Evolutionary conservation across 2,113 vertebrate genomes (phyloP).

Genomic region (Muntiacus muntjak): DNA sequence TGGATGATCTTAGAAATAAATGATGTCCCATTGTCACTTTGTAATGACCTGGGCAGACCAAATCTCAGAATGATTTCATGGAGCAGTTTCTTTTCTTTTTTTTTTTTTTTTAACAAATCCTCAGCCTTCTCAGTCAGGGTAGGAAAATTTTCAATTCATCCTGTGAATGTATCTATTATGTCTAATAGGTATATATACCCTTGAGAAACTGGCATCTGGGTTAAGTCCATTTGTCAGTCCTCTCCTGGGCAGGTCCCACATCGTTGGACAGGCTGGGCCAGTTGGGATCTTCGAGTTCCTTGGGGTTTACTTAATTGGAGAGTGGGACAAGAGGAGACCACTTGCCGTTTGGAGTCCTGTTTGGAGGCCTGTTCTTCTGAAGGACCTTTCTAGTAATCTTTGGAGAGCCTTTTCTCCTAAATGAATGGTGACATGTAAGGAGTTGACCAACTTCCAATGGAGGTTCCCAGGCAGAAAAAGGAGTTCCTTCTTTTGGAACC

Average conservation of each 20-base stretch:
- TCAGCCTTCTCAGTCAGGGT: neutral
- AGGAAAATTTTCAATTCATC: neutral
- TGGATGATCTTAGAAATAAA: neutral
- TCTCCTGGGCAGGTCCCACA: neutral
- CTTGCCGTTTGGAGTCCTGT: neutral
- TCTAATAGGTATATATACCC: neutral
- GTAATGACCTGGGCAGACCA: neutral
- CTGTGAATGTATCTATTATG: neutral
- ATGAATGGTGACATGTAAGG: neutral
- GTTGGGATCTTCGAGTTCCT: rapidly evolving
- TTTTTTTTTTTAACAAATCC: neutral
- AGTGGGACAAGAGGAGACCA: neutral
- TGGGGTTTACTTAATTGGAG: neutral
- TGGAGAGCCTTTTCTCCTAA: neutral
- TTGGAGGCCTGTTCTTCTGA: neutral
- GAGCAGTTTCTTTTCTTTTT: neutral
- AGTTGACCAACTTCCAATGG: neutral
- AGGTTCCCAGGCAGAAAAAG: neutral
- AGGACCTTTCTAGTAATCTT: neutral
- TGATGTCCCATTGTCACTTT: neutral
- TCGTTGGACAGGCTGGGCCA: neutral
- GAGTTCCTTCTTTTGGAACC: neutral
- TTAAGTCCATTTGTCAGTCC: neutral
- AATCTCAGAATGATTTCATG: neutral
- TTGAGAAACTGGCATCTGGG: neutral